Evolutionary conservation across 2,797 vertebrate species (phyloP).

Genomic region (Hafferia zeledoni): DNA sequence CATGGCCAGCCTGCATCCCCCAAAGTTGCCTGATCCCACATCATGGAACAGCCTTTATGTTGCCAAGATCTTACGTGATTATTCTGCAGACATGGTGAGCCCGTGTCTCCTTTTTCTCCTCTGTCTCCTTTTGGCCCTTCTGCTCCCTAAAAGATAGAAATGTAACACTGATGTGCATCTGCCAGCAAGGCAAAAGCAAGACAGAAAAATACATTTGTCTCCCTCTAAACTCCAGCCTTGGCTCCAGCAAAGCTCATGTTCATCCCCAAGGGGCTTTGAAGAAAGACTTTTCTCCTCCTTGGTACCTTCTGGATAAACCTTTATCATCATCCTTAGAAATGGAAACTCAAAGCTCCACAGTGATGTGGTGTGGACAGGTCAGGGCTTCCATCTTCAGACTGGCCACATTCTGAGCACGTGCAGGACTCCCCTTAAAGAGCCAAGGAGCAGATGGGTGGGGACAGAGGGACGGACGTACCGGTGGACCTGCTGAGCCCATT

Average conservation of each 20-base stretch:
- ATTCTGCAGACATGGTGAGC: slow-evolving; percentile 81
- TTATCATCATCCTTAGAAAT: background rate
- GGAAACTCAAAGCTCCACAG: background rate
- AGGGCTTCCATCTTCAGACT: background rate
- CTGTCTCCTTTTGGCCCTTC: slow-evolving; percentile 90
- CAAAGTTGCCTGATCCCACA: fast-evolving
- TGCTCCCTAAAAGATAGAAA: slow-evolving; percentile 78
- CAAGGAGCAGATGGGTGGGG: background rate
- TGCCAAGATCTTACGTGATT: slow-evolving; percentile 83
- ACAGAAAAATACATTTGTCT: background rate
- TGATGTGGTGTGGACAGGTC: fast-evolving
- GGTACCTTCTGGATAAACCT: background rate
- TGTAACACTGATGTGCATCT: fast-evolving
- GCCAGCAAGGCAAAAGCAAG: background rate
- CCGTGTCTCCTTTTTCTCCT: slow-evolving; percentile 90
- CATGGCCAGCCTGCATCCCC: background rate
- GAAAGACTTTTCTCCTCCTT: background rate
- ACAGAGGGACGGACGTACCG: slow-evolving; percentile 70
- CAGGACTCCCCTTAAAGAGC: background rate
- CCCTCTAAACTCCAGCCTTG: background rate
- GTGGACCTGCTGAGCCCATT: slow-evolving; percentile 86
- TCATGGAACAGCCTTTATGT: background rate
- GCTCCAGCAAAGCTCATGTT: background rate
- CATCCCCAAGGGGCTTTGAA: background rate
- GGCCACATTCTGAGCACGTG: fast-evolving